Evolutionary conservation across 2,797 vertebrate genomes (phyloP), one percentile per base, ranked within the genome.

Genomic region (Rhinogobio ventralis): DNA sequence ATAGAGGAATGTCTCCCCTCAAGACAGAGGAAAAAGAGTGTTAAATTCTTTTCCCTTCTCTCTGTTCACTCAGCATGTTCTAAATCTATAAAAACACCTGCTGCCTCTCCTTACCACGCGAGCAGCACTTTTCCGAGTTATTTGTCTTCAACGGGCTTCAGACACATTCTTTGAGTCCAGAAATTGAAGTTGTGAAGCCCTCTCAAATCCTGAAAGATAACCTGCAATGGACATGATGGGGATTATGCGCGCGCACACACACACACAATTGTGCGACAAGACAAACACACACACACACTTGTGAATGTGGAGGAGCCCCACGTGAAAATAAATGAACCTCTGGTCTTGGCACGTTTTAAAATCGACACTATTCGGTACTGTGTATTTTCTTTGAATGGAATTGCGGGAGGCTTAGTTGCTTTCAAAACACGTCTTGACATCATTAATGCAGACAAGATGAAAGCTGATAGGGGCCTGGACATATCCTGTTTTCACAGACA

Each of bases 41-140:
- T 90, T 88, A 88, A 93, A 91, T 91, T 91, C 86, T 89, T 90
- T 85, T 85, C 71, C 45, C 51, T 89, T 7, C 81, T 91, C 91
- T 88, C 87, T 90, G 71, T 92, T 93, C 89, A 89, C 57, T 79
- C 73, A 91, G 89, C 91, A 88, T 87, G 84, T 86, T 36, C 89
- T 93, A 94, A 95, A 93, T 93, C 94, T 92, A 76, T 89, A 79
- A 88, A 94, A 94, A 93, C 93, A 95, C 93, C 93, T 94, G 93
- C 87, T 86, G 90, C 91, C 92, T 94, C 74, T 67, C 64, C 82
- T 85, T 72, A 13, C 66, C 57, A 68, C 33, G 33, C 69, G 17
- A 68, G 30, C 69, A 67, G 33, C 36, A 36, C 55, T 33, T 57
- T 75, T 15, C 69, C 28, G 14, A 25, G 45, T 90, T 87, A 83